Evolutionary conservation across 1,140 invertebrate species (phyloP).

Genomic region (Drosophila parabipectinata): DNA sequence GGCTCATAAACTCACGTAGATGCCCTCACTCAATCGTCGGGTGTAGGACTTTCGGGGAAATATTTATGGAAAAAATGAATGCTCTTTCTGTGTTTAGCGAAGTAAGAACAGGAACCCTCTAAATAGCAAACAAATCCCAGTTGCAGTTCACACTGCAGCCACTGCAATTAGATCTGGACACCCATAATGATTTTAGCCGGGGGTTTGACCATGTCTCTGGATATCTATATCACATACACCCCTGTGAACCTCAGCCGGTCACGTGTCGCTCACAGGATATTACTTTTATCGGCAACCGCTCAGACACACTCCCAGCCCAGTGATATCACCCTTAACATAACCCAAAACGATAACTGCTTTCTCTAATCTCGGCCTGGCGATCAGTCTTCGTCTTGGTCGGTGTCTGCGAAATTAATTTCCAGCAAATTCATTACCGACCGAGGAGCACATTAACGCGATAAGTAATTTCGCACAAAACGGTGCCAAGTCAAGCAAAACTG

Average conservation of each 20-base stretch:
- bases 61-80: not conserved
- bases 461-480: slow-evolving; percentile 70
- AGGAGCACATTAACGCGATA: slow-evolving; percentile 73
- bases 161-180: slow-evolving; percentile 44
- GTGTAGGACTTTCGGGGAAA: not conserved
- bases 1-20: slow-evolving; percentile 73
- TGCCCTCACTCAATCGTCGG: slow-evolving; percentile 32
- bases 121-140: slow-evolving; percentile 24
- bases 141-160: slow-evolving; percentile 40
- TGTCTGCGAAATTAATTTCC: slow-evolving; percentile 66
- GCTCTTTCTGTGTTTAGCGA: slow-evolving; percentile 8
- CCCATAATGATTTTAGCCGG: slow-evolving; percentile 28
- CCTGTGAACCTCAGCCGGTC: slow-evolving; percentile 34
- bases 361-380: slow-evolving; percentile 51
- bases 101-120: slow-evolving; percentile 13
- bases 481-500: slow-evolving; percentile 73
- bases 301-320: slow-evolving; percentile 52
- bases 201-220: slow-evolving; percentile 39
- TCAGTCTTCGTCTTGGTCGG: slow-evolving; percentile 23
- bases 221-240: slow-evolving; percentile 7
- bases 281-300: slow-evolving; percentile 74
- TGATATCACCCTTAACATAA: slow-evolving; percentile 20
- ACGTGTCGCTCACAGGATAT: slow-evolving; percentile 75
- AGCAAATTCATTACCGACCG: slow-evolving; percentile 73
- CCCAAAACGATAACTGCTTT: slow-evolving; percentile 27